Evolutionary conservation across 2,113 vertebrate genomes (phyloP).

Genomic region (Cynocephalus volans): DNA sequence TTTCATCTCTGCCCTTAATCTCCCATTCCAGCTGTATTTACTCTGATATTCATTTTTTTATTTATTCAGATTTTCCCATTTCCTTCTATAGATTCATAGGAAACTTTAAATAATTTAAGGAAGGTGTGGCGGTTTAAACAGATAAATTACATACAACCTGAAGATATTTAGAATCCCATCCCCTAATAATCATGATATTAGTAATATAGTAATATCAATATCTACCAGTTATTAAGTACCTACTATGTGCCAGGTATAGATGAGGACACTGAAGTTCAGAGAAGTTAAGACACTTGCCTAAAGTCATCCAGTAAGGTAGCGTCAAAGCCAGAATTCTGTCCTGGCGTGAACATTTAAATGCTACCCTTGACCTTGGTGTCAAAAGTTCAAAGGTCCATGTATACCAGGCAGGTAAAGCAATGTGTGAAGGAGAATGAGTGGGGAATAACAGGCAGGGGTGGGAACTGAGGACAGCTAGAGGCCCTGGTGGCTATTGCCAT

Average conservation of each 20-base stretch:
- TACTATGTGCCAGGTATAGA: neutral
- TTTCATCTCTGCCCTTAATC: neutral
- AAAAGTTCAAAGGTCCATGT: neutral
- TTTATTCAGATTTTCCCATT: slow-evolving; percentile 35
- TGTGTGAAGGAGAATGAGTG: accelerated
- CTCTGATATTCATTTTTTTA: neutral
- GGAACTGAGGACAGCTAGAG: neutral
- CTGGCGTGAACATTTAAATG: no score
- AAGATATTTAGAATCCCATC: neutral
- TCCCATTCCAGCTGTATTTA: slow-evolving; percentile 32
- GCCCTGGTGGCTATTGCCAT: accelerated
- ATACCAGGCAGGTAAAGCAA: neutral
- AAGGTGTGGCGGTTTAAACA: neutral
- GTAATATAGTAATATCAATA: no score
- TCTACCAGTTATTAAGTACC: neutral
- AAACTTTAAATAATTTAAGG: slow-evolving; percentile 31
- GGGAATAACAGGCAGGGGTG: accelerated
- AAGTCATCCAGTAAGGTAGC: neutral
- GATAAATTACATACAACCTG: neutral
- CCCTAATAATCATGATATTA: neutral
- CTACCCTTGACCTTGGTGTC: neutral
- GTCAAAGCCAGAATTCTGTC: neutral
- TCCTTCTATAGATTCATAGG: neutral
- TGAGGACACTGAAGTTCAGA: neutral
- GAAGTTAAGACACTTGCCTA: neutral